Percentiles rank a stretch among this genome's conserved stretches.
Evolutionary conservation across 2,888 invertebrate species (phyloP).

Genomic region (Tetramorium bicarinatum): DNA sequence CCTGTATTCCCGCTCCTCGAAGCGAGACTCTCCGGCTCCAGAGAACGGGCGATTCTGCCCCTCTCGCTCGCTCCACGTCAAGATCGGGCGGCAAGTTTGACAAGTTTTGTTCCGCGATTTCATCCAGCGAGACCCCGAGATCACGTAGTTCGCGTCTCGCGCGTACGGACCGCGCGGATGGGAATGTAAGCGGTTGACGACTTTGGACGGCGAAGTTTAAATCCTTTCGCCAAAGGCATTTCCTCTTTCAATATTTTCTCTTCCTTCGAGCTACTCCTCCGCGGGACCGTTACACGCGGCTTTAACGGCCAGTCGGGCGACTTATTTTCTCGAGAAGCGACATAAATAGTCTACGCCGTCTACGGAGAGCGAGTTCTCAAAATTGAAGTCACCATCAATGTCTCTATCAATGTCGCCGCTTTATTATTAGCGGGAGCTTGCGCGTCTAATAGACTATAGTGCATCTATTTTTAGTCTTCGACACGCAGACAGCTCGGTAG

Average conservation of each 20-base stretch:
- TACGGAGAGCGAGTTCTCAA: not conserved
- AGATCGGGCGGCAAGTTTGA: constrained; percentile 41
- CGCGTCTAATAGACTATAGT: not conserved
- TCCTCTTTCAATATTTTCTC: constrained; percentile 26
- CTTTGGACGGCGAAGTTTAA: constrained; percentile 28
- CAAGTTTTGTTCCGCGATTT: constrained; percentile 45
- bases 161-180: not conserved
- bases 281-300: not conserved
- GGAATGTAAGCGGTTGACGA: constrained; percentile 40
- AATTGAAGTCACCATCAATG: not conserved
- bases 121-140: not conserved
- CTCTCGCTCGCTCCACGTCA: not conserved
- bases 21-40: not conserved
- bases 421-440: constrained; percentile 5
- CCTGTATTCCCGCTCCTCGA: too few species aligned
- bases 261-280: not conserved
- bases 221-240: constrained; percentile 22
- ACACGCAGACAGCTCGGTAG: not conserved
- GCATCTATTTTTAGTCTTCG: constrained; percentile 11
- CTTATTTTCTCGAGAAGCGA: not conserved
- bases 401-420: not conserved
- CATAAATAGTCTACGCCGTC: constrained; percentile 1
- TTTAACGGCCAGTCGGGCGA: not conserved
- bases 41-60: not conserved
- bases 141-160: not conserved